These are phyloP conservation scores for Callaeas wilsoni DNA, from an alignment of 2,113 vertebrate species.

Conservation along the genomic window DNA sequence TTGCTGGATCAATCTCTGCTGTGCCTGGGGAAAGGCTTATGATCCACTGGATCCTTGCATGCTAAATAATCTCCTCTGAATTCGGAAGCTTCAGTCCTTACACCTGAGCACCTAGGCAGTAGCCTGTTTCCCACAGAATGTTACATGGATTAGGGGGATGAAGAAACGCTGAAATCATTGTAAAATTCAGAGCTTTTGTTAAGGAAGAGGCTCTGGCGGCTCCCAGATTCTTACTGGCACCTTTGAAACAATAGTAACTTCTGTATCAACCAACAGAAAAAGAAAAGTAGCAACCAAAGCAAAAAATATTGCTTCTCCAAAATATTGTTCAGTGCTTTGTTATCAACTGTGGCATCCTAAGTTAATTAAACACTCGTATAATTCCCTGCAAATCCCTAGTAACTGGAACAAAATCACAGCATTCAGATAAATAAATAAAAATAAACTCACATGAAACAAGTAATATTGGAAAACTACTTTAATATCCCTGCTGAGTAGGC, in stretches of 20 bases:
- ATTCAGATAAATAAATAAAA: not conserved
- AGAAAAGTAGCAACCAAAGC: not conserved
- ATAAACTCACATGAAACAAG: not conserved
- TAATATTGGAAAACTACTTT: not conserved
- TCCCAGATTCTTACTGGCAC: not conserved
- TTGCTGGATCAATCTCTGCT: not conserved
- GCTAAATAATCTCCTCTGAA: not conserved
- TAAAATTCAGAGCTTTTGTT: not conserved
- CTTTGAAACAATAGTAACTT: not conserved
- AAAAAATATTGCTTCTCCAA: not conserved
- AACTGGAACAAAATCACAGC: not conserved
- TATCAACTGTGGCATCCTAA: not conserved
- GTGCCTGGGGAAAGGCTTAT: not conserved
- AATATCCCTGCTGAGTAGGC: not conserved
- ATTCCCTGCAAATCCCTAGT: not conserved
- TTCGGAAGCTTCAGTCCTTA: not conserved
- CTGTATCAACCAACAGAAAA: not conserved
- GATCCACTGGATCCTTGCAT: not conserved
- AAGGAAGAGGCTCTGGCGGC: not conserved
- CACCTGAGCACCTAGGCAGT: not conserved
- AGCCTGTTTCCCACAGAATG: not conserved
- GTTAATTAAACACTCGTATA: not conserved
- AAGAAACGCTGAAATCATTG: not conserved
- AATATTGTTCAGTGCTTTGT: not conserved
- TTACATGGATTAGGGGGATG: not conserved